phyloP scores from a whole-genome alignment of 2,113 vertebrate species.

The Lethenteron reissneri region DNA sequence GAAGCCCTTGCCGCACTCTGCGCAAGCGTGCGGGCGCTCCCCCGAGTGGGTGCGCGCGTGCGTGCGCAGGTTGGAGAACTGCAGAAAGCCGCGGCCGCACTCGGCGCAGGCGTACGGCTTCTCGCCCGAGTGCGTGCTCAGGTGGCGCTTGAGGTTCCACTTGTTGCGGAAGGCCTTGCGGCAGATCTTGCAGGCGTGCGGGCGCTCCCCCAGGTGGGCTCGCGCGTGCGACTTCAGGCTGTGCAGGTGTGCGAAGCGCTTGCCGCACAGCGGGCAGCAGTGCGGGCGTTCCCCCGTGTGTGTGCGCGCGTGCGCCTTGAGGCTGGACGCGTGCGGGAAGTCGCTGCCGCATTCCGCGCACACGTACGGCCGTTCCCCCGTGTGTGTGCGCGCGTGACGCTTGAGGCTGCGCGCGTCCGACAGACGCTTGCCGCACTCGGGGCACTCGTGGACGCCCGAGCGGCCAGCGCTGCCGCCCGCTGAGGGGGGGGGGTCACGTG shows the following conservation, averaged over 20 bases:
- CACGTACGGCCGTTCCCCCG: conserved; percentile 37
- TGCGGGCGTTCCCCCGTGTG: conserved; percentile 20
- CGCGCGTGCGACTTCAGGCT: background rate
- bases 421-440: conserved; percentile 19
- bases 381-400: conserved; percentile 14
- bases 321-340: conserved; percentile 14
- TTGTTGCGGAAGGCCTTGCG: background rate
- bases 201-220: background rate
- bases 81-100: conserved; percentile 21
- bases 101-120: conserved; percentile 21
- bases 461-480: too few species aligned
- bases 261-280: conserved; percentile 16
- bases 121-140: conserved; percentile 20
- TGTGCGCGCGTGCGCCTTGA: conserved; percentile 11
- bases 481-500: too few species aligned
- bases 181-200: background rate
- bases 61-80: conserved; percentile 17
- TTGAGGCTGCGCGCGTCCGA: conserved; percentile 16
- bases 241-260: conserved; percentile 16
- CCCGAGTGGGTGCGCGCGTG: conserved; percentile 18
- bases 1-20: conserved; percentile 20
- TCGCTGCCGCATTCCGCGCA: conserved; percentile 29
- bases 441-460: conserved; percentile 9
- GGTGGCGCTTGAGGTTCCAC: conserved; percentile 20
- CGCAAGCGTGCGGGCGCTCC: conserved; percentile 16